Percentiles rank a stretch among this genome's conserved stretches.
Evolutionary conservation across 2,888 invertebrate species (phyloP).

Genomic region (Halictus ligatus): DNA sequence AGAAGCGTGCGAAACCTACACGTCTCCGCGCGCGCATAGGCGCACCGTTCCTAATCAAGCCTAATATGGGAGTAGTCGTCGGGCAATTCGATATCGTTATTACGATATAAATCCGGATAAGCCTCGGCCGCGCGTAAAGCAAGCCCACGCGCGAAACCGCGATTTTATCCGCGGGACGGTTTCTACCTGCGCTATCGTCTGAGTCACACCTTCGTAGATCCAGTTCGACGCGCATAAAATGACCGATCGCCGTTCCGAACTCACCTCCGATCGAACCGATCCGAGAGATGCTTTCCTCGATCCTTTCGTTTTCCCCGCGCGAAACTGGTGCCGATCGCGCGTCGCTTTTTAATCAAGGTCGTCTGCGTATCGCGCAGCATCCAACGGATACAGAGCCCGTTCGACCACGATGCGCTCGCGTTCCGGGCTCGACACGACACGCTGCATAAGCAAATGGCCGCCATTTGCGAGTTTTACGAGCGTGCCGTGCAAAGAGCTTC

Average conservation of each 20-base stretch:
- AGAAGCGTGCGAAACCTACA: constrained; percentile 14
- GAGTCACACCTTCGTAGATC: constrained; percentile 8
- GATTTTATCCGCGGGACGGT: neutral
- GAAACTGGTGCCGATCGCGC: neutral
- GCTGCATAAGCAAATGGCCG: neutral
- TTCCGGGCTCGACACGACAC: neutral
- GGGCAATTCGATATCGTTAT: constrained; percentile 38
- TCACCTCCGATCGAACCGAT: neutral
- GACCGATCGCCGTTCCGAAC: neutral
- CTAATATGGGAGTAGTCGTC: constrained; percentile 11
- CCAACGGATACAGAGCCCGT: neutral
- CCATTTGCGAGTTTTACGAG: neutral
- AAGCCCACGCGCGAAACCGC: constrained; percentile 8
- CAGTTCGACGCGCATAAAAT: neutral
- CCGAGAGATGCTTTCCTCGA: neutral
- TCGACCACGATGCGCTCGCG: neutral
- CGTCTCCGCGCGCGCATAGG: neutral
- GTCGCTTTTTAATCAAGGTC: neutral
- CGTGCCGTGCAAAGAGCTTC: neutral
- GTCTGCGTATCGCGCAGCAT: neutral
- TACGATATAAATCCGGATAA: constrained; percentile 41
- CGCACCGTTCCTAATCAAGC: constrained; percentile 22
- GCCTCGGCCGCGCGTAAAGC: constrained; percentile 1
- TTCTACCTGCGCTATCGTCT: constrained; percentile 15
- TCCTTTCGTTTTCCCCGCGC: neutral